Conservation (phyloP, 2,797 vertebrate genomes). For the Sciurus carolinensis region DNA sequence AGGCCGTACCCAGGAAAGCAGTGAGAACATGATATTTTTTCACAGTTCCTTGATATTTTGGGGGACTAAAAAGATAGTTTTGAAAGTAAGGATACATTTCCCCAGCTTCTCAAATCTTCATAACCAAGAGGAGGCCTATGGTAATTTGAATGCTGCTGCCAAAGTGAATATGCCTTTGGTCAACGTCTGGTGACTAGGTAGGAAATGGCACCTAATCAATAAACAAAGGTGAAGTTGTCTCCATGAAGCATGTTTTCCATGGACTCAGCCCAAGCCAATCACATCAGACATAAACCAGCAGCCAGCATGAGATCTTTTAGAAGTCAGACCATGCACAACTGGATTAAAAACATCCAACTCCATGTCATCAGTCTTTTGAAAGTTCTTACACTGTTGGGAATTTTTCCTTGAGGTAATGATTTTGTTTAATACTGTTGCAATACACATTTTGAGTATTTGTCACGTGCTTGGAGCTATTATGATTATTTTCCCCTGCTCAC, state of each 20-base stretch:
- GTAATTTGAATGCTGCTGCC: slow-evolving; percentile 31
- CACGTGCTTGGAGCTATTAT: not conserved
- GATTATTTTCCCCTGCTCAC: not conserved
- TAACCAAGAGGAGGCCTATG: not conserved
- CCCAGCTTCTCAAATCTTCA: slow-evolving; percentile 51
- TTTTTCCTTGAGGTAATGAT: slow-evolving; percentile 53
- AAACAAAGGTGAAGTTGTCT: slow-evolving; percentile 54
- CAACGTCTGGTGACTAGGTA: not conserved
- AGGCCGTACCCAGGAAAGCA: not conserved
- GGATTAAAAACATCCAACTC: slow-evolving; percentile 59
- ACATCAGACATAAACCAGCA: not conserved
- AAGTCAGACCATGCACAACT: slow-evolving; percentile 39
- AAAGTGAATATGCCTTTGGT: not conserved
- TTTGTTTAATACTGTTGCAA: slow-evolving; percentile 31
- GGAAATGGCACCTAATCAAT: not conserved
- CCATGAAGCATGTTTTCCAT: not conserved
- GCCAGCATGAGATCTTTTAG: not conserved
- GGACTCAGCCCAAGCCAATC: slow-evolving; percentile 51
- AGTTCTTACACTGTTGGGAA: not conserved
- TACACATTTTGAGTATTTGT: not conserved
- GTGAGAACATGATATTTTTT: not conserved
- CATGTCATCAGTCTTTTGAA: not conserved
- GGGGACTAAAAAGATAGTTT: not conserved
- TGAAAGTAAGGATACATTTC: slow-evolving; percentile 26
- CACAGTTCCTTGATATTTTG: not conserved